These are phyloP conservation scores for Tachycineta bicolor DNA, from an alignment of 2,113 vertebrate genomes.

Conservation along the genomic window DNA sequence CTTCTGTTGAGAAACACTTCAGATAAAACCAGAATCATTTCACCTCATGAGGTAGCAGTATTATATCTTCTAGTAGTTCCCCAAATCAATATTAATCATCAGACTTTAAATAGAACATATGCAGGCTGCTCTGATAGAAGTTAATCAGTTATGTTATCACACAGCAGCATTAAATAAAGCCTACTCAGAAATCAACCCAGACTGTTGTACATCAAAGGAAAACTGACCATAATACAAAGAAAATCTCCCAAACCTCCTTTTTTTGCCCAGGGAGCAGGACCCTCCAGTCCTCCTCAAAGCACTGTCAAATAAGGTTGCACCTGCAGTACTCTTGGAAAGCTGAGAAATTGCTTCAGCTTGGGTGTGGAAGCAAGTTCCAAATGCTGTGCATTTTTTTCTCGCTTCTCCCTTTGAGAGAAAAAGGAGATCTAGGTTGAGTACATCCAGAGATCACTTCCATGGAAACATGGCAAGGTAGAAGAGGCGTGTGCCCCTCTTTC, in stretches of 20 bases:
- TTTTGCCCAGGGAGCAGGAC: background rate
- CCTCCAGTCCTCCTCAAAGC: background rate
- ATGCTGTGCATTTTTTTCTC: constrained; percentile 16
- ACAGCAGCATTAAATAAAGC: constrained; percentile 21
- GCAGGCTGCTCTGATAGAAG: constrained; percentile 3
- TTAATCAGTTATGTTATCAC: background rate
- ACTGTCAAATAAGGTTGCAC: background rate
- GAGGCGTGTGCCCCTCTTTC: constrained; percentile 18
- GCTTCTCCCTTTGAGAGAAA: background rate
- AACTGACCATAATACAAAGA: background rate
- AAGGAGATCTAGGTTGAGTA: background rate
- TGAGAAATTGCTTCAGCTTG: constrained; percentile 35
- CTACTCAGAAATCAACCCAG: background rate
- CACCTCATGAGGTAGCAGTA: constrained; percentile 40
- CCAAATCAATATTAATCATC: constrained; percentile 28
- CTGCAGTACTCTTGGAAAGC: background rate
- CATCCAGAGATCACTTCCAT: constrained; percentile 59
- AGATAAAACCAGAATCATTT: constrained; percentile 58
- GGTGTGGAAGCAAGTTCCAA: constrained; percentile 41
- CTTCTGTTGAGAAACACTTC: constrained; percentile 39
- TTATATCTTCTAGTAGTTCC: constrained; percentile 8
- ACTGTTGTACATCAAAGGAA: background rate
- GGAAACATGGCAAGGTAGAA: constrained; percentile 54
- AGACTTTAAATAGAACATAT: background rate
- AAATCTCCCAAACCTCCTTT: background rate